Evolutionary conservation across 2,888 invertebrate genomes (phyloP).

Genomic region (Drepana falcataria): DNA sequence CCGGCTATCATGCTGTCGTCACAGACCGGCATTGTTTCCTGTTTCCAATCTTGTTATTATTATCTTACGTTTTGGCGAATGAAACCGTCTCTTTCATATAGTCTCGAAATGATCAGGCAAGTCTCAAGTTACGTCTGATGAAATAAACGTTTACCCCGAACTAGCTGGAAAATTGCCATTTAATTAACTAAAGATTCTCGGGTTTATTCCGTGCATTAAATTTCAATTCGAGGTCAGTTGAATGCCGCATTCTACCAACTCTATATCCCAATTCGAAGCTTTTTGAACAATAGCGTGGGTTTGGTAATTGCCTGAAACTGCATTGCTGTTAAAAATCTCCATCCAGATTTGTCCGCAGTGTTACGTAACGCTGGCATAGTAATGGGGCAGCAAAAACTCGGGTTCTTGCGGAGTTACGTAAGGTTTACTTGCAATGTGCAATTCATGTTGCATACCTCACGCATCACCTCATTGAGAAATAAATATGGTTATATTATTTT

Average conservation of each 20-base stretch:
- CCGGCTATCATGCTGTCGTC: conserved; percentile 10
- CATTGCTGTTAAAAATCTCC: not conserved
- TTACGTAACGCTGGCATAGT: not conserved
- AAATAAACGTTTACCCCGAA: too few relatives aligned
- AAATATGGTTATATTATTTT: too few relatives aligned
- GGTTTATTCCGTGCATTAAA: too few relatives aligned
- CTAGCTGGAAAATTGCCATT: too few relatives aligned
- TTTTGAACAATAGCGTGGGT: too few relatives aligned
- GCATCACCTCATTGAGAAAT: not conserved
- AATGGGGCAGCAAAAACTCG: not conserved
- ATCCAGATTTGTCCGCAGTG: not conserved
- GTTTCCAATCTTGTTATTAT: not conserved
- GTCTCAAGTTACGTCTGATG: not conserved
- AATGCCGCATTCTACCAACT: too few relatives aligned
- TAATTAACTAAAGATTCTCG: too few relatives aligned
- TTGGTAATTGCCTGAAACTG: not conserved
- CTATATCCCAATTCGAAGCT: too few relatives aligned
- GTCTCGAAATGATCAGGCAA: not conserved
- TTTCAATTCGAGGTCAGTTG: too few relatives aligned
- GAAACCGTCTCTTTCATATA: not conserved
- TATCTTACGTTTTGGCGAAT: not conserved
- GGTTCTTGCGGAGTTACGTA: not conserved
- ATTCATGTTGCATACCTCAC: not conserved
- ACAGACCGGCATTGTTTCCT: conserved; percentile 4
- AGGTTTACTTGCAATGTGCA: not conserved